Evolutionary conservation across 2,888 invertebrate species (phyloP).

Genomic region (Caenorhabditis afra): DNA sequence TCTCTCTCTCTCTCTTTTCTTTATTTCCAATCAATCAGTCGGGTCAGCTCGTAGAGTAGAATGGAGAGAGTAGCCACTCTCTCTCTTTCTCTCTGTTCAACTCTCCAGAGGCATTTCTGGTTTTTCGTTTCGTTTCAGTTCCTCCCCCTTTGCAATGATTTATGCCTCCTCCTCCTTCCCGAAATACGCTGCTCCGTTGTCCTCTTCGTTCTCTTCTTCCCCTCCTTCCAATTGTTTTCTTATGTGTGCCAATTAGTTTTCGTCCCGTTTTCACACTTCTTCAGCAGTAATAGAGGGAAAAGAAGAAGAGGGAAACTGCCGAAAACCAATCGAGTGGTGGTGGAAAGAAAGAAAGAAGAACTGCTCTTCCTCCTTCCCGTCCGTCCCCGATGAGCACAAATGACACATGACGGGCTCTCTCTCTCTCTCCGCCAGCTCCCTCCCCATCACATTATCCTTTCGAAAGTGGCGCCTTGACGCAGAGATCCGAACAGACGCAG

Average conservation of each 20-base stretch:
- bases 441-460: slow-evolving; percentile 23
- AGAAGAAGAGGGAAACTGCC: too few relatives aligned
- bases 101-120: background rate
- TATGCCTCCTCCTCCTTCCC: slow-evolving; percentile 14
- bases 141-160: slow-evolving; percentile 4
- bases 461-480: background rate
- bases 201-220: background rate
- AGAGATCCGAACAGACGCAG: too few relatives aligned
- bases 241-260: background rate
- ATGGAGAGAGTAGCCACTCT: background rate
- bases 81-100: background rate
- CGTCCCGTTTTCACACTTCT: background rate
- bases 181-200: background rate
- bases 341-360: too few relatives aligned
- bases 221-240: slow-evolving; percentile 1
- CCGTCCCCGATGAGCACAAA: slow-evolving; percentile 16
- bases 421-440: background rate
- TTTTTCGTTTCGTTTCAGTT: too few relatives aligned
- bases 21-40: slow-evolving; percentile 43
- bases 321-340: too few relatives aligned
- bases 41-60: too few relatives aligned
- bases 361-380: background rate
- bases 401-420: slow-evolving; percentile 38
- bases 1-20: slow-evolving; percentile 5
- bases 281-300: too few relatives aligned